phyloP scores from a whole-genome alignment of 2,888 invertebrate genomes.

The Panorpa germanica region DNA sequence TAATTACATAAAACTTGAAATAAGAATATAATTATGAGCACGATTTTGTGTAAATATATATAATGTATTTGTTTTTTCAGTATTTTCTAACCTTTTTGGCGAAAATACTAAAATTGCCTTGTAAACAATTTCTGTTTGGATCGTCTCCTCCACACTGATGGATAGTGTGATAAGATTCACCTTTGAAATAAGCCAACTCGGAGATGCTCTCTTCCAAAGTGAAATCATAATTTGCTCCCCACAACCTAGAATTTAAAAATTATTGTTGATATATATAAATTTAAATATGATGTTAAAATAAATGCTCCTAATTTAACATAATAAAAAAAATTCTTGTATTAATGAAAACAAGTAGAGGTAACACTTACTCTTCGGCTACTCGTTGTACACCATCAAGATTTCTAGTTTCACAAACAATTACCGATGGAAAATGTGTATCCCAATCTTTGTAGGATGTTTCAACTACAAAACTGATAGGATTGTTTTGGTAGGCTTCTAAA shows the following conservation, averaged over 20 bases:
- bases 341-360: background rate
- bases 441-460: constrained; percentile 56
- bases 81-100: constrained; percentile 32
- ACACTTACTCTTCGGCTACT: constrained; percentile 38
- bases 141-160: constrained; percentile 34
- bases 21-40: too few species aligned
- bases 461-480: constrained; percentile 57
- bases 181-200: constrained; percentile 49
- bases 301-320: background rate
- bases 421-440: constrained; percentile 51
- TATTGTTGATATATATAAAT: constrained; percentile 4
- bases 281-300: background rate
- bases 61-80: too few species aligned
- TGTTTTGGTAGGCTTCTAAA: constrained; percentile 35
- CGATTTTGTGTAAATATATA: too few species aligned
- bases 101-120: constrained; percentile 36
- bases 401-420: constrained; percentile 49
- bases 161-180: constrained; percentile 41
- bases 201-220: constrained; percentile 50
- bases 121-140: constrained; percentile 33
- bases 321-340: constrained; percentile 2
- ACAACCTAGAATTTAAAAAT: constrained; percentile 28
- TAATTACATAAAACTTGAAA: too few species aligned
- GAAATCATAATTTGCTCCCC: constrained; percentile 42
- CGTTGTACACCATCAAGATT: constrained; percentile 40